Evolutionary conservation across 2,113 vertebrate genomes (phyloP).

Genomic region (Dromaius novaehollandiae): DNA sequence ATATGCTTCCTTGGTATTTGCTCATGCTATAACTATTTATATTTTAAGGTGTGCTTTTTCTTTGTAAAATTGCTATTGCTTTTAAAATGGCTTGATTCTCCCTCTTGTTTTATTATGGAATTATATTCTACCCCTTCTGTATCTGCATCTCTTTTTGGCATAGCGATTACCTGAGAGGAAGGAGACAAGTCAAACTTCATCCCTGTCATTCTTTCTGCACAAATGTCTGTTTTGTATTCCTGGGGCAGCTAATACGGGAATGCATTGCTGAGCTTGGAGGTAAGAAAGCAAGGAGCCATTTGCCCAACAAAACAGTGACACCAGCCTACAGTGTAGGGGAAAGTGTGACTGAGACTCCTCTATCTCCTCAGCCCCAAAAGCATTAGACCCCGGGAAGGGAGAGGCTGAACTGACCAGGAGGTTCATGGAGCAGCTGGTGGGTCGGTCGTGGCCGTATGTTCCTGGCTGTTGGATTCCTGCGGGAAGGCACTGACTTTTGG

Average conservation of each 20-base stretch:
- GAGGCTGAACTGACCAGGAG: neutral
- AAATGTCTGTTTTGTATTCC: neutral
- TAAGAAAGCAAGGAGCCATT: neutral
- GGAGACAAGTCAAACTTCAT: slow-evolving; percentile 41
- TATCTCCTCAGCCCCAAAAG: neutral
- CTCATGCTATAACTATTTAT: slow-evolving; percentile 35
- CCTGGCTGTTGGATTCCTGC: neutral
- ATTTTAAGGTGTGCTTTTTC: neutral
- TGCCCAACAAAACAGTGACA: neutral
- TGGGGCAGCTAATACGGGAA: neutral
- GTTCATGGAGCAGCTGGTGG: neutral
- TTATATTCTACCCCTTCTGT: neutral
- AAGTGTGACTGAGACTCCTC: rapidly evolving
- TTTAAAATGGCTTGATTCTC: neutral
- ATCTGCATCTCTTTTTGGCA: slow-evolving; percentile 37
- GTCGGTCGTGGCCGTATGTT: rapidly evolving
- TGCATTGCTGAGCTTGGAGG: neutral
- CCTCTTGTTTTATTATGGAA: neutral
- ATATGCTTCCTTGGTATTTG: slow-evolving; percentile 40
- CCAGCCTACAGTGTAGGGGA: rapidly evolving
- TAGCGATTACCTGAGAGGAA: slow-evolving; percentile 24
- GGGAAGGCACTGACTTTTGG: neutral
- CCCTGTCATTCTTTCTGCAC: slow-evolving; percentile 24
- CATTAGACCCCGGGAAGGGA: no score
- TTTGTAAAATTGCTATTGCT: neutral